Evolutionary conservation across 1,140 invertebrate genomes (phyloP), one percentile per base, ranked within the genome.

Genomic region (Holcopasites calliopsidis): DNA sequence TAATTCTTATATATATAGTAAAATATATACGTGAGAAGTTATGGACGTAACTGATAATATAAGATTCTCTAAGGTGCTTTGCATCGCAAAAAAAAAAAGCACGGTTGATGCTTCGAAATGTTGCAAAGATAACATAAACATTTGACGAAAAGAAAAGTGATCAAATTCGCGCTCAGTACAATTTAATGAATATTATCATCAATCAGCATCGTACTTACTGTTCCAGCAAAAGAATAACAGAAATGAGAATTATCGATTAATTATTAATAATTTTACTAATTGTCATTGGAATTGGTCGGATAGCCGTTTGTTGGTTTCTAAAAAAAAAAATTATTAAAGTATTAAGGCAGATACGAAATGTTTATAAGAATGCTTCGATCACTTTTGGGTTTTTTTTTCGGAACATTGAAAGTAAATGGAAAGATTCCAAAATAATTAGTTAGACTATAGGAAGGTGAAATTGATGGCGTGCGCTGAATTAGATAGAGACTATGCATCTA

Each of bases 81-180:
- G 35, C n/a, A n/a, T n/a, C n/a, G n/a, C n/a, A n/a, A n/a, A n/a
- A n/a, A n/a, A n/a, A n/a, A 13, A 66, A 42, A 71, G 65, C 60
- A 77, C 61, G 44, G 16, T 69, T 77, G 38, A 58, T 74, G 83
- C 66, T 77, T 80, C 42, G 71, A 84, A n/a, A 77, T 66, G 79
- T 82, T 81, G 50, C 58, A 60, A n/a, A n/a, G n/a, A n/a, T 76
- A 77, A 83, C 44, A 65, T 42, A 35, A 66, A 76, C 35, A 78
- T 76, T 72, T 13, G 42, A 44, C 31, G 23, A 11, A 62, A 44
- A 33, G 0, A 49, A 79, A 68, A 64, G 72, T 74, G 84, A 87
- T 88, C 79, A 70, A 86, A 79, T 80, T 89, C 86, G 84, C 88
- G 87, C 85, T 90, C 84, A 89, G 87, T 90, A 90, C 88, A 91